These are phyloP conservation scores for Tursiops truncatus DNA, from an alignment of 2,113 vertebrate species.

Conservation along the genomic window DNA sequence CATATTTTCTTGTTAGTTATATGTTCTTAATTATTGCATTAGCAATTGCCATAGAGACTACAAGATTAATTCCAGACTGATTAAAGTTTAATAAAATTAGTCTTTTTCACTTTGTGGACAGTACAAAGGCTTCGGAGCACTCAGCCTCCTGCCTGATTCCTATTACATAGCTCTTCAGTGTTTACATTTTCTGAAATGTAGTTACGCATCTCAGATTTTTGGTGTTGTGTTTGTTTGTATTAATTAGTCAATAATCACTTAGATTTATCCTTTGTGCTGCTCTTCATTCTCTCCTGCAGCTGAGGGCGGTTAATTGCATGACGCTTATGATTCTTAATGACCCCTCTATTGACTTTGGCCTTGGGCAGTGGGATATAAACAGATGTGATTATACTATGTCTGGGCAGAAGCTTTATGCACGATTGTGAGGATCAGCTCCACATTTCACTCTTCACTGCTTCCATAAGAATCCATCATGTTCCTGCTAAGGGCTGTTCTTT, in stretches of 20 bases:
- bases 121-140: neutral
- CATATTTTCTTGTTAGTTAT: neutral
- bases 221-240: neutral
- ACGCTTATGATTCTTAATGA: neutral
- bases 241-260: neutral
- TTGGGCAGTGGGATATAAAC: neutral
- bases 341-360: neutral
- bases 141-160: neutral
- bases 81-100: neutral
- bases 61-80: neutral
- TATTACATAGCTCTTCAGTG: neutral
- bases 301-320: neutral
- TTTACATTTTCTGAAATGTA: neutral
- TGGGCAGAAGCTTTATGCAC: neutral
- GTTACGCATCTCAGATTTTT: neutral
- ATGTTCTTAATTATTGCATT: neutral
- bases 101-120: neutral
- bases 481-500: neutral
- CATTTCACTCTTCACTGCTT: neutral
- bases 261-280: neutral
- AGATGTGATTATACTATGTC: neutral
- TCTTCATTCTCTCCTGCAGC: neutral
- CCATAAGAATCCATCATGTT: neutral
- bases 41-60: neutral
- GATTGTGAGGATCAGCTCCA: neutral